phyloP scores from a whole-genome alignment of 2,113 vertebrate genomes.

The Pseudorectes ferrugineus region DNA sequence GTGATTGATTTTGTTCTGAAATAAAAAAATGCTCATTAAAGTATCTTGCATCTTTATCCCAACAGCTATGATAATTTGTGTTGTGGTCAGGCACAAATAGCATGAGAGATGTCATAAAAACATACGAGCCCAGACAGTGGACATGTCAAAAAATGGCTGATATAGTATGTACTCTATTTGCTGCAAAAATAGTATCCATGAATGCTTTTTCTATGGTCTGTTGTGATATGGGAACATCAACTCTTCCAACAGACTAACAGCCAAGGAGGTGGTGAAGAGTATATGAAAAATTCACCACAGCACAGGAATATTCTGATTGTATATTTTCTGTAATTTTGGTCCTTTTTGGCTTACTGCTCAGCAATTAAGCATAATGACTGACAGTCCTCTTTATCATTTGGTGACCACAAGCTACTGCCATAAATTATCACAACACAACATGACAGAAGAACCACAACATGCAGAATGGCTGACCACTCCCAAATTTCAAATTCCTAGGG shows the following conservation, averaged over 20 bases:
- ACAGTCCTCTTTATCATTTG: neutral
- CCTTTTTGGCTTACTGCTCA: neutral
- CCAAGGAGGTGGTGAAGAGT: neutral
- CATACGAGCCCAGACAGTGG: rapidly evolving
- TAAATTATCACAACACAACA: neutral
- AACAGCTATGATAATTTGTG: neutral
- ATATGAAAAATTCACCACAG: neutral
- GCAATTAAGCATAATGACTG: neutral
- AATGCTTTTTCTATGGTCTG: neutral
- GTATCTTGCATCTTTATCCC: neutral
- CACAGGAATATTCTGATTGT: neutral
- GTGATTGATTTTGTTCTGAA: conserved; percentile 99
- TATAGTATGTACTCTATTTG: neutral
- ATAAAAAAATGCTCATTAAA: neutral
- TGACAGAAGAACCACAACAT: neutral
- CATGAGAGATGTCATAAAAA: neutral
- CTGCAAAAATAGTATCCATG: neutral
- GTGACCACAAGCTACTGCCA: neutral
- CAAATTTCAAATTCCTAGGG: neutral
- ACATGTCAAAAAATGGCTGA: neutral
- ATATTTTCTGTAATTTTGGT: neutral
- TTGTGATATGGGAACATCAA: neutral
- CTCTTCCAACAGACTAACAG: neutral
- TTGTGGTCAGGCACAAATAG: neutral
- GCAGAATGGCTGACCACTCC: neutral